A percentile compares a stretch with the other conserved stretches of the same genome.
Evolutionary conservation across 1,140 invertebrate genomes (phyloP).

Genomic region (Cyclargus thomasi): DNA sequence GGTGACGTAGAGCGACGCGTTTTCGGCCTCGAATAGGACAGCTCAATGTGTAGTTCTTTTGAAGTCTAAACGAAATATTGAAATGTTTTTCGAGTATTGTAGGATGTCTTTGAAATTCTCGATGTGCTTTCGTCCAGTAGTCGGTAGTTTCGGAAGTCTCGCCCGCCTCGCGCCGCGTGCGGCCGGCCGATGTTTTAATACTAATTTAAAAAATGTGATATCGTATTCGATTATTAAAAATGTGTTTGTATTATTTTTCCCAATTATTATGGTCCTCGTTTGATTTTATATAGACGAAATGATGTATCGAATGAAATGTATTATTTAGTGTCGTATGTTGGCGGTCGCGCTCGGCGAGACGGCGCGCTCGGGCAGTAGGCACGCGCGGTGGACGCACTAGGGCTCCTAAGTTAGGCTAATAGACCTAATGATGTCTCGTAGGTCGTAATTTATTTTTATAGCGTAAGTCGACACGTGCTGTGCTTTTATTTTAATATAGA

Average conservation of each 20-base stretch:
- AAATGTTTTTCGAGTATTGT: constrained; percentile 60
- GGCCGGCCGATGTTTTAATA: too few relatives aligned
- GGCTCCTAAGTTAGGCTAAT: constrained; percentile 63
- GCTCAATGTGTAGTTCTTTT: constrained; percentile 61
- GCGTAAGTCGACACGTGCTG: constrained; percentile 72
- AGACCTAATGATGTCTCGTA: constrained; percentile 47
- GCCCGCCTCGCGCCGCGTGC: not conserved
- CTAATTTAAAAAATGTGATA: constrained; percentile 7
- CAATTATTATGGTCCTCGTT: not conserved
- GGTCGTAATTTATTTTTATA: constrained; percentile 61
- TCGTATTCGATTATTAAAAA: constrained; percentile 12
- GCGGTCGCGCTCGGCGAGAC: too few relatives aligned
- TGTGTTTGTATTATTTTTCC: constrained; percentile 20
- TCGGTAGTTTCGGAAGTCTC: constrained; percentile 25
- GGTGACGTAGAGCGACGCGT: constrained; percentile 17
- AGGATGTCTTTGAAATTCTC: constrained; percentile 70
- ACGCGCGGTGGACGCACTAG: constrained; percentile 40
- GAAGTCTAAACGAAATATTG: constrained; percentile 46
- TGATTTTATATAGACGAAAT: not conserved
- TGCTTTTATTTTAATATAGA: constrained; percentile 72
- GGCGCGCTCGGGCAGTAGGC: not conserved
- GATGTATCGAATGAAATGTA: not conserved
- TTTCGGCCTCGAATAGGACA: constrained; percentile 57
- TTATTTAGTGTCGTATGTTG: not conserved
- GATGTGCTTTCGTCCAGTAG: constrained; percentile 72